Evolutionary conservation across 2,797 vertebrate species (phyloP).

Genomic region (Gambusia yucatana): DNA sequence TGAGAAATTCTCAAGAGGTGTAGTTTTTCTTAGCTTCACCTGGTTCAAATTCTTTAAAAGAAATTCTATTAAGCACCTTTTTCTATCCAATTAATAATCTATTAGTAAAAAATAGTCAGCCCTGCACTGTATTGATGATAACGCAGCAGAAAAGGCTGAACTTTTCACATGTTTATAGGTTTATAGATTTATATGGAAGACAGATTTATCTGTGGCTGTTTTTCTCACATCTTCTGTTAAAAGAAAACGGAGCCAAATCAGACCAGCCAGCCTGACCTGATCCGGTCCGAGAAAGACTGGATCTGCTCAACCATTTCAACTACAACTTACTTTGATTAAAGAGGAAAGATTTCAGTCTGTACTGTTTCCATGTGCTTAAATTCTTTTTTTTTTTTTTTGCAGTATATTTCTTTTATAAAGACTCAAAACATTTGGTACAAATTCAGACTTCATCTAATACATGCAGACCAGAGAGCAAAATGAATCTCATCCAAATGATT

Average conservation of each 20-base stretch:
- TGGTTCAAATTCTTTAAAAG: too few relatives aligned
- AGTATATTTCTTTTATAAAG: not conserved
- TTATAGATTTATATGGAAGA: not conserved
- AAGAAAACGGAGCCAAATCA: not conserved
- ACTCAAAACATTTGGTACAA: not conserved
- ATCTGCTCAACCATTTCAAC: not conserved
- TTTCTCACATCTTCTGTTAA: not conserved
- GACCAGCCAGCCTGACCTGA: not conserved
- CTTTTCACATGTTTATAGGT: too few relatives aligned
- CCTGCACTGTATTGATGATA: too few relatives aligned
- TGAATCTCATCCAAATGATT: constrained; percentile 3
- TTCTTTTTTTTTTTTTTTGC: not conserved
- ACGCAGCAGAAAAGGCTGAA: too few relatives aligned
- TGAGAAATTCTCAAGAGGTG: too few relatives aligned
- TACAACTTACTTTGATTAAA: not conserved
- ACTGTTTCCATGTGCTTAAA: not conserved
- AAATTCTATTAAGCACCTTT: too few relatives aligned
- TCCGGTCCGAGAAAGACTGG: not conserved
- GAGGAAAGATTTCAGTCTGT: not conserved
- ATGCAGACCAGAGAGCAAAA: constrained; percentile 3
- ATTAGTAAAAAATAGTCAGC: too few relatives aligned
- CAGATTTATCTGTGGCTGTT: not conserved
- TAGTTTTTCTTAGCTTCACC: too few relatives aligned
- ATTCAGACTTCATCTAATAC: constrained; percentile 10
- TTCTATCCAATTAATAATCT: too few relatives aligned